phyloP scores from a whole-genome alignment of 2,113 vertebrate species.

The Ceratotherium simum region DNA sequence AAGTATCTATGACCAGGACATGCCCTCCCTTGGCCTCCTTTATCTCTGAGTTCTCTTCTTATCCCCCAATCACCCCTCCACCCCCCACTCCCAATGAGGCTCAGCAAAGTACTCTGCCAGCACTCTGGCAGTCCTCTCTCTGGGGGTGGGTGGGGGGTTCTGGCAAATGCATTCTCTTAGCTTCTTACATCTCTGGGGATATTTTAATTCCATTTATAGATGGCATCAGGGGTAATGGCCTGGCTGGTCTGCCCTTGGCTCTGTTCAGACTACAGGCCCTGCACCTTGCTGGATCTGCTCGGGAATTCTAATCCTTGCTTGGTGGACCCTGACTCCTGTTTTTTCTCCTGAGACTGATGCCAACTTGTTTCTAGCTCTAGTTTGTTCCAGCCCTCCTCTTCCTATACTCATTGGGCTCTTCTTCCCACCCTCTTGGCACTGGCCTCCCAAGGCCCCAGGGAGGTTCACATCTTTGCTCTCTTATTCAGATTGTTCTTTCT shows the following conservation, averaged over 20 bases:
- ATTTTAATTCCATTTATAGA: neutral
- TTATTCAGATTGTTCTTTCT: neutral
- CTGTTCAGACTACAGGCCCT: neutral
- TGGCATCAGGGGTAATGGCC: neutral
- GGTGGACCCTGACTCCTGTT: neutral
- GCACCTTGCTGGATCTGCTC: neutral
- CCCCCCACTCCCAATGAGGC: neutral
- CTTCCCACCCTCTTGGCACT: neutral
- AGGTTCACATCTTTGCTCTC: neutral
- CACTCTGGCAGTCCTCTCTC: neutral
- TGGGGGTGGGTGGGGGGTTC: neutral
- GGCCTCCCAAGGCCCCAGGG: neutral
- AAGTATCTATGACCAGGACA: neutral
- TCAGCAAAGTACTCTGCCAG: neutral
- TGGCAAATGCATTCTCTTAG: neutral
- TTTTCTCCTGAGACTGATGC: neutral
- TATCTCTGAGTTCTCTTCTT: neutral
- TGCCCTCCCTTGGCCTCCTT: neutral
- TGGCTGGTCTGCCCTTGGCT: neutral
- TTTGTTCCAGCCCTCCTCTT: neutral
- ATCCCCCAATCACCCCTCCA: accelerated
- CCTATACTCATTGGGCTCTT: neutral
- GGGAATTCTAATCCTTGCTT: neutral
- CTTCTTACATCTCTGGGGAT: neutral
- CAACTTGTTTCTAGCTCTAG: neutral